Evolutionary conservation across 2,113 vertebrate species (phyloP).

Genomic region (Thryonomys swinderianus): DNA sequence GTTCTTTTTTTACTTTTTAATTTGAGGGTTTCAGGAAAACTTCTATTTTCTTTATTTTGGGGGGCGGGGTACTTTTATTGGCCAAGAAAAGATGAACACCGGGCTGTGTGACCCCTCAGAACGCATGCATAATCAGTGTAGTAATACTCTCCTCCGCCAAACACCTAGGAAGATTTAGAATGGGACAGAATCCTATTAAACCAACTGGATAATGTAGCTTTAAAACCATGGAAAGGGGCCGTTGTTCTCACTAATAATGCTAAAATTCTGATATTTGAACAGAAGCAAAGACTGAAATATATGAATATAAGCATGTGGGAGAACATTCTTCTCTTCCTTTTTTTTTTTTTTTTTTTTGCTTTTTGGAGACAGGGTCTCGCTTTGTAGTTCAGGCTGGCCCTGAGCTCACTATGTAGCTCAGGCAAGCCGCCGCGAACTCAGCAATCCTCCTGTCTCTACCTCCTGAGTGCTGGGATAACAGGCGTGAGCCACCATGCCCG

Average conservation of each 20-base stretch:
- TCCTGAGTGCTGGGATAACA: too few relatives aligned
- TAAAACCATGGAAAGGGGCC: not conserved
- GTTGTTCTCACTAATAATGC: not conserved
- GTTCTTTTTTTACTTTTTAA: not conserved
- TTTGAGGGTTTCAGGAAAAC: not conserved
- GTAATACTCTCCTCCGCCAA: not conserved
- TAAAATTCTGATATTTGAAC: slow-evolving; percentile 11
- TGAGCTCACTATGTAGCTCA: too few relatives aligned
- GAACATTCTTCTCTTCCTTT: slow-evolving; percentile 43
- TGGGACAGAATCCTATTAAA: not conserved
- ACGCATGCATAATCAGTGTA: not conserved
- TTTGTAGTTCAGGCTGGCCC: too few relatives aligned
- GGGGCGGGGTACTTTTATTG: slow-evolving; percentile 12
- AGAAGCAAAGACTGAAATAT: slow-evolving; percentile 18
- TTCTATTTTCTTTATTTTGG: not conserved
- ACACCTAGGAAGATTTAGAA: not conserved
- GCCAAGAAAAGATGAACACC: not conserved
- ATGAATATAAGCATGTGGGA: not conserved
- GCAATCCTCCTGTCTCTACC: too few relatives aligned
- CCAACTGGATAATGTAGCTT: not conserved
- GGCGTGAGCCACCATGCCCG: too few relatives aligned
- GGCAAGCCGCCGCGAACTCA: too few relatives aligned
- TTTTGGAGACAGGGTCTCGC: too few relatives aligned
- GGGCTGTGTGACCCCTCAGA: not conserved
- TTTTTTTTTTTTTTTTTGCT: slow-evolving; percentile 63